phyloP scores from a whole-genome alignment of 2,888 invertebrate genomes.

The Gymnoscelis rufifasciata region DNA sequence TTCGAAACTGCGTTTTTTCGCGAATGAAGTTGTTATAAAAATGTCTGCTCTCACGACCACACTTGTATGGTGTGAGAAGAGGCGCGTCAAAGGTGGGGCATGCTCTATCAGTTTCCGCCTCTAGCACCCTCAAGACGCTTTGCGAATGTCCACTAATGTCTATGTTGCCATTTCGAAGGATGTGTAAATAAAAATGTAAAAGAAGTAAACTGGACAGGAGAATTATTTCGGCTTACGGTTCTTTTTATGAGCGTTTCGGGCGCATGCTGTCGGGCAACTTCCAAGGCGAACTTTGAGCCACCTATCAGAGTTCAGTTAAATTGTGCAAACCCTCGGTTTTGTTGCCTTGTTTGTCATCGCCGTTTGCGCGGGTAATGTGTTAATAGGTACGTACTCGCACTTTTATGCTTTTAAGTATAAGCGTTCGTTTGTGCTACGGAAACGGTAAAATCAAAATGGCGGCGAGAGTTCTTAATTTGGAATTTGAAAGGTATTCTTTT shows the following conservation, averaged over 20 bases:
- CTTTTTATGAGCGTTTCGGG: conserved; percentile 20
- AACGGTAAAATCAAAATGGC: conserved; percentile 40
- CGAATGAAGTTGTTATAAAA: conserved; percentile 34
- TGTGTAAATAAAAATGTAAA: conserved; percentile 15
- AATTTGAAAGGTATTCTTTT: conserved; percentile 24
- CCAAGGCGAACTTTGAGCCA: conserved; percentile 43
- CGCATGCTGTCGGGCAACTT: conserved; percentile 36
- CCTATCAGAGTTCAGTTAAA: conserved; percentile 39
- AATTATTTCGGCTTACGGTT: neutral
- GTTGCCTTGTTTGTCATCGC: conserved; percentile 48
- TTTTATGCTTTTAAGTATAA: conserved; percentile 45
- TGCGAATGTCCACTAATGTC: conserved; percentile 49
- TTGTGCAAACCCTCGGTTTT: conserved; percentile 39
- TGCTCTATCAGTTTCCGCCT: conserved; percentile 56
- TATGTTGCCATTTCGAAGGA: conserved; percentile 27
- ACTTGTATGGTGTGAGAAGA: conserved; percentile 37
- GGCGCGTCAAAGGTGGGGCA: conserved; percentile 51
- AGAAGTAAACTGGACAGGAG: neutral
- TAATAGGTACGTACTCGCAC: conserved; percentile 48
- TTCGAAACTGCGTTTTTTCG: conserved; percentile 2
- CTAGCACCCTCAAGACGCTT: conserved; percentile 43
- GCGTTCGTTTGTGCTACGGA: conserved; percentile 42
- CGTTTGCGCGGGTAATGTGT: conserved; percentile 51
- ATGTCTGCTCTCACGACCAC: conserved; percentile 31
- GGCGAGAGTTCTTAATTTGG: conserved; percentile 33